These are phyloP conservation scores for Acipenser ruthenus DNA, from an alignment of 2,797 vertebrate species.

Conservation along the genomic window DNA sequence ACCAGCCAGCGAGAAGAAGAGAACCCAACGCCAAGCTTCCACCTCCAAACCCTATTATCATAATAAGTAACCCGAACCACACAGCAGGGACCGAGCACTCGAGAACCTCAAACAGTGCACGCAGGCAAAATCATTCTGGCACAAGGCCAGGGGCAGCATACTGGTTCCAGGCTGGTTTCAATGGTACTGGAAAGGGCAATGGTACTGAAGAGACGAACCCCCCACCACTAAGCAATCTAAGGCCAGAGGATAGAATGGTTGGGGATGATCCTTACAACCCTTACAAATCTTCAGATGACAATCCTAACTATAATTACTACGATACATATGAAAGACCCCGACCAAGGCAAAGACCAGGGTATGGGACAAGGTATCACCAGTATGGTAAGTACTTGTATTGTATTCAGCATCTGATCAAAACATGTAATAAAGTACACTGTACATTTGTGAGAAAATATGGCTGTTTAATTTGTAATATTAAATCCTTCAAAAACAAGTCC, in stretches of 20 bases:
- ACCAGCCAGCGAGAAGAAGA: conserved; percentile 64
- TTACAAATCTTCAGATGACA: conserved; percentile 75
- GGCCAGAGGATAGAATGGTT: conserved; percentile 59
- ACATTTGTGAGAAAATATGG: background rate
- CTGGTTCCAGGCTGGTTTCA: conserved; percentile 53
- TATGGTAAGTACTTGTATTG: conserved; percentile 66
- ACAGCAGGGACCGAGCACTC: conserved; percentile 23
- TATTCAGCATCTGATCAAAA: background rate
- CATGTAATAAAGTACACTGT: background rate
- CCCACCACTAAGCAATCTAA: conserved; percentile 29
- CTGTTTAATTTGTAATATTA: background rate
- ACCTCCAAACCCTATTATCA: conserved; percentile 40
- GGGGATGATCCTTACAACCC: conserved; percentile 82
- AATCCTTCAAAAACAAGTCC: too few species aligned
- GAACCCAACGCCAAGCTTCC: conserved; percentile 31
- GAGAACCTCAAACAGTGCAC: conserved; percentile 3
- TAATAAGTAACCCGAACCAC: conserved; percentile 39
- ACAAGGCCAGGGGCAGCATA: conserved; percentile 39
- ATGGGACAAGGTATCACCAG: conserved; percentile 86
- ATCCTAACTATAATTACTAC: conserved; percentile 81
- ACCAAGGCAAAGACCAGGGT: conserved; percentile 69
- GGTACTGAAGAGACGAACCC: conserved; percentile 27
- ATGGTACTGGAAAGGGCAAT: conserved; percentile 31
- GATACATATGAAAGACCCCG: conserved; percentile 82
- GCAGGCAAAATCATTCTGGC: conserved; percentile 26